Conservation (phyloP, 2,888 invertebrate genomes). For the Noctua comes region DNA sequence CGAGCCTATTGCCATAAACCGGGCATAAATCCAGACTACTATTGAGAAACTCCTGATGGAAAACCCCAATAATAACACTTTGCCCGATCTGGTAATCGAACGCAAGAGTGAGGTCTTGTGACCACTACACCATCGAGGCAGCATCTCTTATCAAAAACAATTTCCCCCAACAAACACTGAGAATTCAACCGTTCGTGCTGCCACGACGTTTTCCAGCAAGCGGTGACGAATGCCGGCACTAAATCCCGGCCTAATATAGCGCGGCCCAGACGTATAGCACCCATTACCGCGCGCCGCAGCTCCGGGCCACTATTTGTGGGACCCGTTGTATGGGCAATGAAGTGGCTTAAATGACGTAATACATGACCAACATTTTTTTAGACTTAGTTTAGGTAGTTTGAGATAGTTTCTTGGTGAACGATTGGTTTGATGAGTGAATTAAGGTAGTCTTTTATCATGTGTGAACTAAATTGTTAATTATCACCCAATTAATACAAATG, state of each 20-base stretch:
- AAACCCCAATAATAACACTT: background rate
- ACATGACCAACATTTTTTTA: background rate
- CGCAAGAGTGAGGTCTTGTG: background rate
- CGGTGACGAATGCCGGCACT: conserved; percentile 43
- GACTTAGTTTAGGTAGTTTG: background rate
- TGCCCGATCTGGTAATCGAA: too few relatives aligned
- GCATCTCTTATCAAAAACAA: background rate
- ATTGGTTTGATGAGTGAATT: background rate
- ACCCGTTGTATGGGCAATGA: background rate
- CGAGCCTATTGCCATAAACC: too few relatives aligned
- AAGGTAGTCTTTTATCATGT: background rate
- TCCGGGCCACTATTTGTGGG: conserved; percentile 43
- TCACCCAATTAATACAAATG: background rate
- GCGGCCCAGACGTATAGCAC: conserved; percentile 44
- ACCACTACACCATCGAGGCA: background rate
- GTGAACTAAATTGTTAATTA: background rate
- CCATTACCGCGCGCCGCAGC: conserved; percentile 34
- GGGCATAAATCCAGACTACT: background rate
- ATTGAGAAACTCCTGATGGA: background rate
- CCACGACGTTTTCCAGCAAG: background rate
- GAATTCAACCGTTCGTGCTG: background rate
- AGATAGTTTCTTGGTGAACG: background rate
- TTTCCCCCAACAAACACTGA: background rate
- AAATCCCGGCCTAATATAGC: conserved; percentile 37
- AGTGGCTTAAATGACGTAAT: background rate